Evolutionary conservation across 2,797 vertebrate genomes (phyloP).

Genomic region (Platyrinchus mystaceus): DNA sequence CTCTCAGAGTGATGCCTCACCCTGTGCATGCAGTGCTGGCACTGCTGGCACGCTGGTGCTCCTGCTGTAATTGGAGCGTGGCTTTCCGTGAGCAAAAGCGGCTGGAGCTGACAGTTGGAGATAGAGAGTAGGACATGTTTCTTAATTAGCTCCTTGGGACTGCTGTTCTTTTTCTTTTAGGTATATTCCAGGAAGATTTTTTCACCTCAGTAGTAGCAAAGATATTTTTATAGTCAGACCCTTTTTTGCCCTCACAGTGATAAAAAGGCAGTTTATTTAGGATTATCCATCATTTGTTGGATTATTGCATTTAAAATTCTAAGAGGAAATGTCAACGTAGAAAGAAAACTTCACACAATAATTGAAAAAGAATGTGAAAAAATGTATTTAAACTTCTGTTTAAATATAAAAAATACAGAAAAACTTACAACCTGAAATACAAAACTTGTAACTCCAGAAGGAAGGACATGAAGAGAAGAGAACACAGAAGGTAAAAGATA

Average conservation of each 20-base stretch:
- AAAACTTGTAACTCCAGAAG: neutral
- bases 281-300: neutral
- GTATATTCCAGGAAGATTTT: neutral
- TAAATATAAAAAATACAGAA: neutral
- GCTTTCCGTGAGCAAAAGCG: fast-evolving
- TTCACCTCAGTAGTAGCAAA: neutral
- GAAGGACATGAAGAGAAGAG: neutral
- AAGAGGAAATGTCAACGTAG: neutral
- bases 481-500: neutral
- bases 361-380: neutral
- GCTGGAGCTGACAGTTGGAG: neutral
- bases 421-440: neutral
- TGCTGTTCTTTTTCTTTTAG: neutral
- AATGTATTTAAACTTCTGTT: neutral
- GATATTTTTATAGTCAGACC: neutral
- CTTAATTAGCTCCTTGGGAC: neutral
- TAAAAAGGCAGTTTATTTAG: neutral
- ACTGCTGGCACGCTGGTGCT: fast-evolving
- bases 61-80: neutral
- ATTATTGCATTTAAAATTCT: neutral
- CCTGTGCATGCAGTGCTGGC: neutral
- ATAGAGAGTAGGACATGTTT: neutral
- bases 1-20: neutral
- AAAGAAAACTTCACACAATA: neutral
- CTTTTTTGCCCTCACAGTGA: neutral